Conservation (phyloP, 2,113 vertebrate genomes). For the Heptranchias perlo region DNA sequence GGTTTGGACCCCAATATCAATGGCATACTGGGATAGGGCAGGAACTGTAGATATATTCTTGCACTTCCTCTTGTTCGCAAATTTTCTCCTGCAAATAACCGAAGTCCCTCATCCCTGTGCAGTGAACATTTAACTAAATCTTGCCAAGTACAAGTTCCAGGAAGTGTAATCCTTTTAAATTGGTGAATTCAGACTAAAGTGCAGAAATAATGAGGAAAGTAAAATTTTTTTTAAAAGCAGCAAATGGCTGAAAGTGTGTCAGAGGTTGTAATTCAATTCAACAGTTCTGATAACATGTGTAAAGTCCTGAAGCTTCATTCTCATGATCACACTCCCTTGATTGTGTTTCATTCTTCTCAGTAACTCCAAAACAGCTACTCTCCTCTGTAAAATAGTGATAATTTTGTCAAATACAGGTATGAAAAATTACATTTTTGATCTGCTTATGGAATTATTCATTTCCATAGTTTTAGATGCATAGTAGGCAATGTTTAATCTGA, state of each 20-base stretch:
- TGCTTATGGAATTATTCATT: neutral
- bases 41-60: neutral
- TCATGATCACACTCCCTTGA: neutral
- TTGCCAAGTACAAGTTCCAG: neutral
- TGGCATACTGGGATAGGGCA: neutral
- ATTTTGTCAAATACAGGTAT: neutral
- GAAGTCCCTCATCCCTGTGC: neutral
- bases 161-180: neutral
- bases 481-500: neutral
- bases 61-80: neutral
- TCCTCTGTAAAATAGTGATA: neutral
- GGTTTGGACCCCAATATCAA: neutral
- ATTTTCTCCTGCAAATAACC: neutral
- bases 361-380: neutral
- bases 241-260: neutral
- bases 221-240: neutral
- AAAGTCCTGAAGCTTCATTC: neutral
- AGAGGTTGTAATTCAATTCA: neutral
- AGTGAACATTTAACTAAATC: neutral
- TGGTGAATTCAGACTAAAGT: neutral
- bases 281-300: neutral
- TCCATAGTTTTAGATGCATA: neutral
- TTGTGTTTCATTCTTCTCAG: neutral
- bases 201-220: neutral
- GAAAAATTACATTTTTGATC: neutral